Base-by-base conservation (phyloP, 2,797 vertebrate genomes). In the Apodemus agrarius region DNA sequence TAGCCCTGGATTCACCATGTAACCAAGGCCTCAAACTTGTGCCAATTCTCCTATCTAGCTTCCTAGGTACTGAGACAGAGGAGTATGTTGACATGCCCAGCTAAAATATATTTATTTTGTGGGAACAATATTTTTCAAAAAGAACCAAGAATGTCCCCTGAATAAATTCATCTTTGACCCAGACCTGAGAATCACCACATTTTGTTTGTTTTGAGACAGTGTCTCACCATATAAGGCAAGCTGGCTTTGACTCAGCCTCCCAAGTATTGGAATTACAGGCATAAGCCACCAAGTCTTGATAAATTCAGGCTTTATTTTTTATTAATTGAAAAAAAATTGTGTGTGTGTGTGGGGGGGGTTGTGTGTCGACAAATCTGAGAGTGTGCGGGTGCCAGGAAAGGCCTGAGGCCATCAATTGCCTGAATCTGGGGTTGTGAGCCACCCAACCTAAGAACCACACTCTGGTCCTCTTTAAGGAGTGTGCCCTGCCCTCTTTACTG, bases 301-400 rank as follows among this genome's bases (percentile, higher is more conserved):
- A 92, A 87, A 29, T 69, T 91, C 54, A 84, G 14, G 67, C 90
- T 57, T 96, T 63, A 37, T 40, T 83, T 83, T 65, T 84, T 46
- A 43, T 46, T 49, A 65, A 46, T 65, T 83, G 63, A 22, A 65
- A 46, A 46, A 61, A 63, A 84, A 2, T 43, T 46, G 12, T 75
- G 72, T 43, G 61, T 31, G 37, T 75, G 72, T 74, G 72, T 40
- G 72, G 26, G 29, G 31, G 29, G 11, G 13, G 29, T 9, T 24
- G 22, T 26, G 22, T 61, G 24, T 29, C 11, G 10, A 26, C 26
- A 17, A 4, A 31, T 54, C 9, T 80, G 49, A 34, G 9, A 54
- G 29, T 79, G 46, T 52, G 31, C 9, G 17, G 13, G 57, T 40
- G 37, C 16, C 26, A 63, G 13, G 22, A 83, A 59, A 59, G n/a